phyloP scores from a whole-genome alignment of 2,888 invertebrate genomes.

The Itoplectis maculator region DNA sequence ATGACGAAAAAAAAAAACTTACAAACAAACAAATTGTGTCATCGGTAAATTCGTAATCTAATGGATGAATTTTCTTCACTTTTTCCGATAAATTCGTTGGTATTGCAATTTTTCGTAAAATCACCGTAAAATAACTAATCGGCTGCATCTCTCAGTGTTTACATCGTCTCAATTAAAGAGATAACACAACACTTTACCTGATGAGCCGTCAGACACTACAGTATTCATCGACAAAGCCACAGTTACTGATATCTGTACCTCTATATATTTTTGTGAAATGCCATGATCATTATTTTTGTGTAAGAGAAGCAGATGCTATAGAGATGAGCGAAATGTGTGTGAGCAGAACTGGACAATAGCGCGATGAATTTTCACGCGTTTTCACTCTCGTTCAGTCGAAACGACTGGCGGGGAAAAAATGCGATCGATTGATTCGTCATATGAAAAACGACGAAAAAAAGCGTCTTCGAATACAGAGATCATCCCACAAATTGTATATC shows the following conservation, averaged over 20 bases:
- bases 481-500: neutral
- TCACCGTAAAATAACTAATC: too few relatives aligned
- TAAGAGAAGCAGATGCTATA: conserved; percentile 13
- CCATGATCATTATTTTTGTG: conserved; percentile 60
- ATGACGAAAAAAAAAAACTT: too few relatives aligned
- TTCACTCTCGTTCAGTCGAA: neutral
- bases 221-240: conserved; percentile 55
- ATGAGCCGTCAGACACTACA: conserved; percentile 47
- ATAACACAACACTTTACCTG: conserved; percentile 29
- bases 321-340: conserved; percentile 10
- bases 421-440: neutral
- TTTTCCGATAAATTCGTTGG: too few relatives aligned
- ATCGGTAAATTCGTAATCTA: too few relatives aligned
- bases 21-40: neutral
- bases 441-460: neutral
- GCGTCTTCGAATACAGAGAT: neutral
- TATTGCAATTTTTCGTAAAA: too few relatives aligned
- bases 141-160: neutral
- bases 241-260: conserved; percentile 46
- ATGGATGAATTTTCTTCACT: too few relatives aligned
- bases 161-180: conserved; percentile 14
- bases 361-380: neutral
- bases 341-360: neutral
- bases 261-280: conserved; percentile 68
- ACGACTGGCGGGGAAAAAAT: neutral